These are phyloP conservation scores for Passer montanus DNA, from an alignment of 2,113 vertebrate species.

Conservation along the genomic window DNA sequence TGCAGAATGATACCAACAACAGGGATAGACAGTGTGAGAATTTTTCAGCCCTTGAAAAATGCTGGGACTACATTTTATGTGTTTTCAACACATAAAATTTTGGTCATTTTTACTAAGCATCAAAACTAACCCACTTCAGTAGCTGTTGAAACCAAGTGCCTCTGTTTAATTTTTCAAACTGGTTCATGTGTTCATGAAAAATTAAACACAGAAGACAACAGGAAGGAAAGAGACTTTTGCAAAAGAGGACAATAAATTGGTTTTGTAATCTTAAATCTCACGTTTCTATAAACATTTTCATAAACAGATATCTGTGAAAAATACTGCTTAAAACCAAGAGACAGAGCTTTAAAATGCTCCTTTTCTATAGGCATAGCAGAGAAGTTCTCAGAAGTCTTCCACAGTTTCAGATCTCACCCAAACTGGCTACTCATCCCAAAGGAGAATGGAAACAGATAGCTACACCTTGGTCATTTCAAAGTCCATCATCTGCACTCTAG, in stretches of 20 bases:
- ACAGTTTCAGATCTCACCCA: not conserved
- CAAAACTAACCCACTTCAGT: not conserved
- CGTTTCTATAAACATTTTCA: not conserved
- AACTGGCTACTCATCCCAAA: not conserved
- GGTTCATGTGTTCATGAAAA: slow-evolving; percentile 34
- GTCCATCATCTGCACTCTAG: not conserved
- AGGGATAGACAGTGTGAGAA: not conserved
- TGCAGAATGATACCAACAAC: not conserved
- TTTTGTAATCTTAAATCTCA: not conserved
- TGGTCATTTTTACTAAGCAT: not conserved
- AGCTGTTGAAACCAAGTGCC: not conserved
- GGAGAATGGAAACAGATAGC: not conserved
- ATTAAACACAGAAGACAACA: not conserved
- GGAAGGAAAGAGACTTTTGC: not conserved
- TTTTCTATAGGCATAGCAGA: not conserved
- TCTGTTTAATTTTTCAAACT: slow-evolving; percentile 13
- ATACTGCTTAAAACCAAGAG: not conserved
- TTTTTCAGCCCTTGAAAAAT: not conserved
- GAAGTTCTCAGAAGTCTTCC: not conserved
- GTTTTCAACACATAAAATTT: not conserved
- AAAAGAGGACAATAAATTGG: not conserved
- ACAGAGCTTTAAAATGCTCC: not conserved
- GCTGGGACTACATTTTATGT: not conserved
- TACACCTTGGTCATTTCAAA: not conserved
- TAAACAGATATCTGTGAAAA: not conserved